Percentiles rank a stretch among this genome's conserved stretches.
These are phyloP conservation scores for Lutraria lutraria DNA, from an alignment of 2,888 invertebrate genomes.

Conservation along the genomic window DNA sequence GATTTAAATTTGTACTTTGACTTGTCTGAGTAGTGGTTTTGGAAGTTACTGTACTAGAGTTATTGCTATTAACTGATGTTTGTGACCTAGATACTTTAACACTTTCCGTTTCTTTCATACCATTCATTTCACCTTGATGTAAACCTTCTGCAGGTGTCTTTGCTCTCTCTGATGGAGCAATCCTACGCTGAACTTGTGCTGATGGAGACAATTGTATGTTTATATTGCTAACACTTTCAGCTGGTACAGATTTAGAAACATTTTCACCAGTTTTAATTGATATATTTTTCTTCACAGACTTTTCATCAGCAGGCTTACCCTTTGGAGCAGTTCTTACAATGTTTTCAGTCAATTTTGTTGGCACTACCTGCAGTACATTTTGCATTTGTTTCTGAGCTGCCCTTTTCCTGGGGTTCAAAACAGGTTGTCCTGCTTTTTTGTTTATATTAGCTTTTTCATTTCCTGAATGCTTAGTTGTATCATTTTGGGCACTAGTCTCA, in stretches of 20 bases:
- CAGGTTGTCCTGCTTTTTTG: not conserved
- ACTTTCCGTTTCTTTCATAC: conserved; percentile 1
- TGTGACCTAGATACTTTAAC: conserved; percentile 16
- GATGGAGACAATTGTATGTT: conserved; percentile 59
- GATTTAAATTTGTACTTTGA: not conserved
- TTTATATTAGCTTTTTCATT: not conserved
- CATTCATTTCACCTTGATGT: conserved; percentile 21
- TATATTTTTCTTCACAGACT: conserved; percentile 28
- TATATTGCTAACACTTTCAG: conserved; percentile 54
- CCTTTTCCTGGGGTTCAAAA: conserved; percentile 38
- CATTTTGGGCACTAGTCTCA: not conserved
- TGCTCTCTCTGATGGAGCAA: conserved; percentile 10
- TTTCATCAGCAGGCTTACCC: conserved; percentile 50
- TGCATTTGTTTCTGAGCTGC: conserved; percentile 52
- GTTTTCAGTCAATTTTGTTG: conserved; percentile 73
- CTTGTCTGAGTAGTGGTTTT: not conserved
- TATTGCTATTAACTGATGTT: not conserved
- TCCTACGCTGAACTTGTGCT: conserved; percentile 53
- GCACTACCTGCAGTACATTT: conserved; percentile 70
- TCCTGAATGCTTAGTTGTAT: conserved; percentile 2
- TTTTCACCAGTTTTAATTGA: conserved; percentile 27
- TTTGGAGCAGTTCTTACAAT: conserved; percentile 62
- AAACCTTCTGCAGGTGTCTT: conserved; percentile 24
- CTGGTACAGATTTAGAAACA: conserved; percentile 29
- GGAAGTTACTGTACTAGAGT: not conserved